Conservation (phyloP, 2,888 invertebrate species). For the Unio pictorum region DNA sequence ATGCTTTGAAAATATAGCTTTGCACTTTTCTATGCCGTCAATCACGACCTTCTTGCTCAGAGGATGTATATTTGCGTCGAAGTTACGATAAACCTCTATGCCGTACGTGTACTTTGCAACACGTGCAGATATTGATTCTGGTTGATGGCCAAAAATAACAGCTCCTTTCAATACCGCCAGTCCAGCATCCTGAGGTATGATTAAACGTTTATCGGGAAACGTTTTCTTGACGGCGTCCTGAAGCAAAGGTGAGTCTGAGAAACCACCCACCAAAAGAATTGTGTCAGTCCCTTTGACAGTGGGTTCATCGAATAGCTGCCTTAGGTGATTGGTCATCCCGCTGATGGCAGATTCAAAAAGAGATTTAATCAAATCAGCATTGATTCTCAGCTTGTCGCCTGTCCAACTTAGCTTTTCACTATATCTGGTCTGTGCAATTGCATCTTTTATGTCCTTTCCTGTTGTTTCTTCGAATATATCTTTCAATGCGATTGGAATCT, state of each 20-base stretch:
- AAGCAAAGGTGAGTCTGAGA: conserved; percentile 17
- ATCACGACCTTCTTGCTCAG: conserved; percentile 5
- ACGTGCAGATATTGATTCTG: conserved; percentile 7
- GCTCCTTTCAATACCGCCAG: conserved; percentile 20
- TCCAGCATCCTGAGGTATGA: conserved; percentile 20
- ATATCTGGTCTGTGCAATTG: conserved; percentile 8
- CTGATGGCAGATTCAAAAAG: conserved; percentile 8
- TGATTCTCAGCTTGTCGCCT: conserved; percentile 11
- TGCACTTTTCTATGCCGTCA: conserved; percentile 23
- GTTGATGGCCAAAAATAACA: conserved; percentile 14
- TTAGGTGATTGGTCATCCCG: conserved; percentile 13
- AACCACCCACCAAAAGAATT: conserved; percentile 25
- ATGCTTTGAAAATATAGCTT: conserved; percentile 21
- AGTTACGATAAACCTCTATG: neutral
- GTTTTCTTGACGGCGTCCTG: conserved; percentile 8
- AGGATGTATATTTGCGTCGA: conserved; percentile 15
- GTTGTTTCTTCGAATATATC: conserved; percentile 8
- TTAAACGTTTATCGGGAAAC: conserved; percentile 12
- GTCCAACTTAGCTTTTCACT: conserved; percentile 6
- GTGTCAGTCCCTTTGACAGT: conserved; percentile 9
- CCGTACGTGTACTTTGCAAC: conserved; percentile 15
- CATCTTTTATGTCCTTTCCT: conserved; percentile 4
- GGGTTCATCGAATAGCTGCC: conserved; percentile 5
- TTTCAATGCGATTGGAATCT: conserved; percentile 11
- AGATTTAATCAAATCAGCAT: conserved; percentile 5